Conservation (phyloP, 2,797 vertebrate species). For the Sebastes cheni region DNA sequence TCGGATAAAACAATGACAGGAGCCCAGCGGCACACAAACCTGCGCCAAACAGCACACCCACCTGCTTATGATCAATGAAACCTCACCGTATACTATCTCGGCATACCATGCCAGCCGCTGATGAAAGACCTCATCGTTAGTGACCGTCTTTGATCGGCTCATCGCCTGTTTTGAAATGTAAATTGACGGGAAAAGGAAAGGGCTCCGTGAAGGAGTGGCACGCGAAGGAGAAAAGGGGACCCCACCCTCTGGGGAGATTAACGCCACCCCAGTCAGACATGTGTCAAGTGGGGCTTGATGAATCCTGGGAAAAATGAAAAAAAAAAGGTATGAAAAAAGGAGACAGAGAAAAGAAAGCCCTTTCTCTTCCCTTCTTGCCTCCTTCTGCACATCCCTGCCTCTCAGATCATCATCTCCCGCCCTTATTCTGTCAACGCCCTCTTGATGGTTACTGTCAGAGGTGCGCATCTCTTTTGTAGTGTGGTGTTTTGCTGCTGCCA, state of each 20-base stretch:
- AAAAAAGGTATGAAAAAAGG: conserved; percentile 64
- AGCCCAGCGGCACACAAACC: conserved; percentile 62
- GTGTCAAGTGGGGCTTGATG: conserved; percentile 85
- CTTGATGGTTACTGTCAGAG: conserved; percentile 86
- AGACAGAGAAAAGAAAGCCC: conserved; percentile 72
- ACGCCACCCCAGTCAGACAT: conserved; percentile 81
- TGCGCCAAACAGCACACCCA: conserved; percentile 69
- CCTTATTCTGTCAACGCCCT: conserved; percentile 88
- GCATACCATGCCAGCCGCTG: conserved; percentile 67
- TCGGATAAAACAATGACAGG: conserved; percentile 77
- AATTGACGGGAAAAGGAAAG: conserved; percentile 75
- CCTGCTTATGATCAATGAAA: conserved; percentile 78
- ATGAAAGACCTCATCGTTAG: conserved; percentile 82
- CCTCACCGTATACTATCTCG: conserved; percentile 67
- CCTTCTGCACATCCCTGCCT: conserved; percentile 78
- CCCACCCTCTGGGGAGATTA: conserved; percentile 81
- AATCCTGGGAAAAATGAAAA: conserved; percentile 74
- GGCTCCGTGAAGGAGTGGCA: conserved; percentile 68
- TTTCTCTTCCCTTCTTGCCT: conserved; percentile 77
- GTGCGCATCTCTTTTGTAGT: conserved; percentile 84
- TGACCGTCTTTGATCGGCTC: conserved; percentile 82
- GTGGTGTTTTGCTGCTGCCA: conserved; percentile 77
- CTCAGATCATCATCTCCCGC: conserved; percentile 86
- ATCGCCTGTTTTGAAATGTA: conserved; percentile 85
- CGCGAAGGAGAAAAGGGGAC: conserved; percentile 73